Evolutionary conservation across 2,113 vertebrate genomes (phyloP), one percentile per base, ranked within the genome.

Genomic region (Garra rufa): DNA sequence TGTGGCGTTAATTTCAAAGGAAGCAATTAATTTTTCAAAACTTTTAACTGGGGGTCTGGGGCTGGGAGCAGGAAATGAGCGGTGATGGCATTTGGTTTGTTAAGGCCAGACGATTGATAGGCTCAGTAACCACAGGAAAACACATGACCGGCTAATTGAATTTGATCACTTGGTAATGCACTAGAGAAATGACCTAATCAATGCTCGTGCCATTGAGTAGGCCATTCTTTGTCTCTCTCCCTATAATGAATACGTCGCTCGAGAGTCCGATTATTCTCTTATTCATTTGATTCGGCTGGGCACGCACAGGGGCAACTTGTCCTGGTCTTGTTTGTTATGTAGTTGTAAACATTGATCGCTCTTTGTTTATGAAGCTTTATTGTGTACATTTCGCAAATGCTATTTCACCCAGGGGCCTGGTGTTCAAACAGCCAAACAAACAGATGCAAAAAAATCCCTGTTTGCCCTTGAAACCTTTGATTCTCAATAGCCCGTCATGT

Each of bases 141-240:
- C 89, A 82, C 89, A 88, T 89, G 88, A 88, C 85, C 86, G 43
- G 74, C 90, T 92, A 91, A 94, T 93, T 93, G 89, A 90, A 94
- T 93, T 89, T 92, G 90, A 93, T 92, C 91, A 91, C 92, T 92
- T 90, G 86, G 77, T 92, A 90, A 88, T 91, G 89, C 90, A 87
- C 81, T 81, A 86, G 76, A 87, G 91, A 88, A 89, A 89, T 73
- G 85, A 76, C 26, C 74, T 87, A 90, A 92, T 93, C 91, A 89
- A 92, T 92, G 88, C 43, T 67, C 76, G 88, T 85, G 82, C 82
- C 69, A 59, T 79, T 26, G 70, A 76, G 43, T 90, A 76, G 83
- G 85, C 55, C 57, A 55, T 81, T 70, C 19, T 52, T 55, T 61
- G 19, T 6, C 9, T 48, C 61, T 70, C 48, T 48, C 26, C 67